Conservation (phyloP, 1,140 invertebrate genomes). For the Yoshiicerus persimilis region DNA sequence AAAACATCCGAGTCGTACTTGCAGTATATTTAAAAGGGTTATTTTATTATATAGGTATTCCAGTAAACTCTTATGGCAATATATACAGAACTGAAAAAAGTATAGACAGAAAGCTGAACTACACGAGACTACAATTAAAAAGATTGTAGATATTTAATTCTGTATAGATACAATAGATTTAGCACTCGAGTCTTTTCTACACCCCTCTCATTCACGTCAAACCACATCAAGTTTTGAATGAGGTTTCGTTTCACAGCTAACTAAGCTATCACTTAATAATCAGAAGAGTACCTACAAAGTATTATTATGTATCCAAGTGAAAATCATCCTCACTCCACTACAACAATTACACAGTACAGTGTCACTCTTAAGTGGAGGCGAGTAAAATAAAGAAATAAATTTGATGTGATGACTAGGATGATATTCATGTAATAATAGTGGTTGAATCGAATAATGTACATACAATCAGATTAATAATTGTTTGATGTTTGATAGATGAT, state of each 20-base stretch:
- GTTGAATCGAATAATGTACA: background rate
- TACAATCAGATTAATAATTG: slow-evolving; percentile 16
- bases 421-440: slow-evolving; percentile 15
- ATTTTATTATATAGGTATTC: too few species aligned
- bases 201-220: slow-evolving; percentile 2
- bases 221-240: background rate
- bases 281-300: background rate
- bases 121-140: background rate
- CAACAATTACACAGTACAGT: background rate
- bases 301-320: background rate
- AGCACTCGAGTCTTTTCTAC: background rate
- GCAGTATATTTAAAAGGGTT: too few species aligned
- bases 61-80: too few species aligned
- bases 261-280: background rate
- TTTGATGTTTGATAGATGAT: slow-evolving; percentile 17
- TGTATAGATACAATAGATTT: background rate
- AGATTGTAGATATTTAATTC: background rate
- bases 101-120: background rate
- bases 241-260: slow-evolving; percentile 14
- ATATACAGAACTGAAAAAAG: background rate
- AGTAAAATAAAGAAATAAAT: background rate
- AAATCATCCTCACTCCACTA: background rate
- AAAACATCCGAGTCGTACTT: too few species aligned
- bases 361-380: background rate
- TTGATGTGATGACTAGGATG: slow-evolving; percentile 12